These are phyloP conservation scores for Trinorchestia longiramus DNA, from an alignment of 1,140 invertebrate genomes.

Conservation along the genomic window DNA sequence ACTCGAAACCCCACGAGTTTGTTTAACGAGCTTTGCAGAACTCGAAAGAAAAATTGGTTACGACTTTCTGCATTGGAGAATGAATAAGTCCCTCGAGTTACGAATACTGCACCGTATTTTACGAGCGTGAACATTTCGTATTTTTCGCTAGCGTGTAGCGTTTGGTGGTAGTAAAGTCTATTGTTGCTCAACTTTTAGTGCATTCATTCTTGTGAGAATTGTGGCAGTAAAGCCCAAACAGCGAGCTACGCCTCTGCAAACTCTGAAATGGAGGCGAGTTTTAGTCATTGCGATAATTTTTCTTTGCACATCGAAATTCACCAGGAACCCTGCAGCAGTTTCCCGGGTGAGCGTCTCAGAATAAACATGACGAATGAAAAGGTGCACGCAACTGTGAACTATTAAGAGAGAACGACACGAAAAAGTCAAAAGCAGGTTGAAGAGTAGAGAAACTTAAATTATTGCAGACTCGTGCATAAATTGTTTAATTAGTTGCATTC, in stretches of 20 bases:
- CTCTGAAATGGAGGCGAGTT: slow-evolving; percentile 35
- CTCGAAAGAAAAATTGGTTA: slow-evolving; percentile 45
- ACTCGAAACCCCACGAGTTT: slow-evolving; percentile 45
- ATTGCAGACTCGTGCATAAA: neutral
- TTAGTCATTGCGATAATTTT: slow-evolving; percentile 49
- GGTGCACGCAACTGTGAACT: slow-evolving; percentile 5
- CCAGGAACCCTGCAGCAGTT: neutral
- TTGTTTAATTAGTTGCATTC: neutral
- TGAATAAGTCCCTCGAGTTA: slow-evolving; percentile 50
- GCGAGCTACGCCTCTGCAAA: slow-evolving; percentile 34
- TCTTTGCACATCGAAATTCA: slow-evolving; percentile 27
- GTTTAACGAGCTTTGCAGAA: slow-evolving; percentile 54
- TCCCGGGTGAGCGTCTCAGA: neutral
- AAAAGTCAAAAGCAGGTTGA: neutral
- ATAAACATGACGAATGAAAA: neutral
- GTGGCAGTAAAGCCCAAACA: slow-evolving; percentile 47
- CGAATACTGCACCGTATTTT: slow-evolving; percentile 43
- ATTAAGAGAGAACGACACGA: neutral
- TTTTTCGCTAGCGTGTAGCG: slow-evolving; percentile 34
- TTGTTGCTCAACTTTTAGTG: slow-evolving; percentile 49
- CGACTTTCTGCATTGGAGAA: slow-evolving; percentile 53
- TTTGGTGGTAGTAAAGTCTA: slow-evolving; percentile 54
- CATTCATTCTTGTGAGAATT: slow-evolving; percentile 51
- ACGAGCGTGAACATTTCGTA: slow-evolving; percentile 52
- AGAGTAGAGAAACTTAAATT: neutral